phyloP scores from a whole-genome alignment of 2,888 invertebrate genomes.

The Heliconius ismenius region DNA sequence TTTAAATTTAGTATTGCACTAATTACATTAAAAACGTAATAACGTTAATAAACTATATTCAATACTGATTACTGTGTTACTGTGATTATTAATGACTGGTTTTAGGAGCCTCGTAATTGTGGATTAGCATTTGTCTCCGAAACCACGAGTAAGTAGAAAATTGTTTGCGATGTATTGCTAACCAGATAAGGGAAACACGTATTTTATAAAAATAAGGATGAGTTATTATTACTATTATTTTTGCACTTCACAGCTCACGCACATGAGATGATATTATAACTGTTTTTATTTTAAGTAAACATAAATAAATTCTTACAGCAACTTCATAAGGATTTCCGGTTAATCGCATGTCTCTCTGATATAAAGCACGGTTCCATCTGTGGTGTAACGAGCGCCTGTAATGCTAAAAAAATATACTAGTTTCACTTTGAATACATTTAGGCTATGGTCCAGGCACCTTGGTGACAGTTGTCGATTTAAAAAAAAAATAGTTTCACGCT shows the following conservation, averaged over 20 bases:
- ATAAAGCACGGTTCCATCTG: slow-evolving; percentile 34
- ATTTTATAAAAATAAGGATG: too few relatives aligned
- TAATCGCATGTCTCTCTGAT: slow-evolving; percentile 32
- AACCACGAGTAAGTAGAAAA: not conserved
- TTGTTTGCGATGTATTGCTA: not conserved
- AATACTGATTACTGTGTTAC: too few relatives aligned
- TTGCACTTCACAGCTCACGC: not conserved
- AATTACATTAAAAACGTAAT: too few relatives aligned
- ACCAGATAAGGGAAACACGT: not conserved
- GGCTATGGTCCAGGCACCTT: not conserved
- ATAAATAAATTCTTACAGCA: slow-evolving; percentile 28
- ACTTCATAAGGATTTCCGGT: slow-evolving; percentile 34
- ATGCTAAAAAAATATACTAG: slow-evolving; percentile 23
- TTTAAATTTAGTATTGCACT: too few relatives aligned
- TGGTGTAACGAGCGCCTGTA: slow-evolving; percentile 30
- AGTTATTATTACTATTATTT: not conserved
- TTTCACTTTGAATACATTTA: not conserved
- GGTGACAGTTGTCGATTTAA: not conserved
- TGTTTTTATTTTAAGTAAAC: not conserved
- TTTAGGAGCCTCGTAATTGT: not conserved
- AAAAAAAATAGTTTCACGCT: too few relatives aligned
- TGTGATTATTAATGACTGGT: too few relatives aligned
- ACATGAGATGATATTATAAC: not conserved
- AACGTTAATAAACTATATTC: too few relatives aligned
- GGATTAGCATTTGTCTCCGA: not conserved